phyloP scores from a whole-genome alignment of 2,797 vertebrate genomes.

The Paedocypris micromegethes region DNA sequence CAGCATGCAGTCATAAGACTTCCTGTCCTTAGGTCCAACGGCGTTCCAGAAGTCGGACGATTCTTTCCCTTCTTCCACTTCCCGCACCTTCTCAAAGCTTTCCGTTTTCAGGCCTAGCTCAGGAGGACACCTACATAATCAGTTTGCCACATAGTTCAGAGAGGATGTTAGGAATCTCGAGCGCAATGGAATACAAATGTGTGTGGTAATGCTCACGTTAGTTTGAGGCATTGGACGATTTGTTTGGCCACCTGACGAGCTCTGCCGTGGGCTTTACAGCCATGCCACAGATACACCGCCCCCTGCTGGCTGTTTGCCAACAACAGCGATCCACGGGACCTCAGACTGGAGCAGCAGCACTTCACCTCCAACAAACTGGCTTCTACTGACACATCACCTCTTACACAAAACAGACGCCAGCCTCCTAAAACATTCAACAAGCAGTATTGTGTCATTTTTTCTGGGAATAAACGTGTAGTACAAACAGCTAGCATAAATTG shows the following conservation, averaged over 20 bases:
- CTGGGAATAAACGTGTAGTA: too few species aligned
- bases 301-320: constrained; percentile 65
- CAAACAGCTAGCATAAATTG: too few species aligned
- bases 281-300: constrained; percentile 68
- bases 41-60: constrained; percentile 70
- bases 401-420: constrained; percentile 70
- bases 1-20: constrained; percentile 77
- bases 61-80: constrained; percentile 72
- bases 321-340: constrained; percentile 66
- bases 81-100: constrained; percentile 54
- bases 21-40: constrained; percentile 69
- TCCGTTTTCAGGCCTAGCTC: constrained; percentile 63
- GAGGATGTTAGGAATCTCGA: too few species aligned
- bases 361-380: constrained; percentile 67
- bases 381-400: constrained; percentile 68
- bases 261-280: constrained; percentile 65
- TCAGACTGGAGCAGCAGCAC: constrained; percentile 64
- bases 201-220: constrained; percentile 53
- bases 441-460: not conserved
- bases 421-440: constrained; percentile 40
- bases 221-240: constrained; percentile 59
- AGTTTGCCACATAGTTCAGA: constrained; percentile 14
- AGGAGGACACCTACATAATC: constrained; percentile 58
- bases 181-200: not conserved
- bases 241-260: constrained; percentile 64